phyloP scores from a whole-genome alignment of 2,797 vertebrate species.

The Coracias cyanogaster region DNA sequence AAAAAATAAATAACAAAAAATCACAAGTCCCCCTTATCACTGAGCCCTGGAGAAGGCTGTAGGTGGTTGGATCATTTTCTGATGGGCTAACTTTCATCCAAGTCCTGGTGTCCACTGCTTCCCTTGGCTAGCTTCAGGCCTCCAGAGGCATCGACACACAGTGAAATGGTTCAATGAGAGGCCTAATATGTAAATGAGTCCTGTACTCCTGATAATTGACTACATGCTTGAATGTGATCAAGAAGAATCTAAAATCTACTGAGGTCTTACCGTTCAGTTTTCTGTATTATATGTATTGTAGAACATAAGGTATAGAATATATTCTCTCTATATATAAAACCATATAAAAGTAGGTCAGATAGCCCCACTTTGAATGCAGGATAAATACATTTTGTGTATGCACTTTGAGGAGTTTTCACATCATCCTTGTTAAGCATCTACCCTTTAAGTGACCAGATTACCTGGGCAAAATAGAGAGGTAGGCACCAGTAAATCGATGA shows the following conservation, averaged over 20 bases:
- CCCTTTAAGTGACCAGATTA: not conserved
- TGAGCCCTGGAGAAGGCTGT: not conserved
- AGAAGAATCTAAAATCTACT: not conserved
- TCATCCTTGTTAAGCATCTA: not conserved
- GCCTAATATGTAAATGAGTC: not conserved
- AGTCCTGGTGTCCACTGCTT: not conserved
- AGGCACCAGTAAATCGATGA: not conserved
- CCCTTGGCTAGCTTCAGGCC: not conserved
- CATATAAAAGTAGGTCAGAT: not conserved
- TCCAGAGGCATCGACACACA: not conserved
- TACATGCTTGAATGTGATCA: not conserved
- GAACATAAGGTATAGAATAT: not conserved
- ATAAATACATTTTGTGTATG: not conserved
- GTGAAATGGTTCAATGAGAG: not conserved
- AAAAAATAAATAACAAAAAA: not conserved
- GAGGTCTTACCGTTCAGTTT: not conserved
- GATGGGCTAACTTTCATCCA: not conserved
- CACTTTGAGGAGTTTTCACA: not conserved
- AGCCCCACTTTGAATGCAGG: not conserved
- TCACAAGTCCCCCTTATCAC: rapidly evolving
- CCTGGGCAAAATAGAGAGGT: not conserved
- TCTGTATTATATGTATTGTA: not conserved
- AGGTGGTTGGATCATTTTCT: not conserved
- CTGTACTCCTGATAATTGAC: not conserved
- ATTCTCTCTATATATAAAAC: not conserved